Percentiles rank a stretch among this genome's conserved stretches.
Conservation (phyloP, 2,888 invertebrate species). For the Odontocolon sp. region DNA sequence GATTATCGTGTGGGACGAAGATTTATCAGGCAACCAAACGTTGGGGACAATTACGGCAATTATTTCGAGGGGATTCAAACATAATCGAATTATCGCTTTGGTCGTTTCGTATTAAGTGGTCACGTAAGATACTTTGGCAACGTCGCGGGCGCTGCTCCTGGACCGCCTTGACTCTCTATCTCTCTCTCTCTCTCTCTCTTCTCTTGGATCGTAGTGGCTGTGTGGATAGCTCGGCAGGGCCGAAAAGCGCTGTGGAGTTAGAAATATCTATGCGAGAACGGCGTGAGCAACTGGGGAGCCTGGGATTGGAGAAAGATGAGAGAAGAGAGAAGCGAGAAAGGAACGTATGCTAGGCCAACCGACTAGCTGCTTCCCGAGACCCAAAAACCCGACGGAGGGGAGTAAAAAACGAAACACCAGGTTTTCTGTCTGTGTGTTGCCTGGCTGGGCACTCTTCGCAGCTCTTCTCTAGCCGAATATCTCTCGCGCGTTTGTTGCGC, state of each 20-base stretch:
- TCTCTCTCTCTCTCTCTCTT: too few species aligned
- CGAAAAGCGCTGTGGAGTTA: constrained; percentile 60
- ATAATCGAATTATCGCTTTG: constrained; percentile 69
- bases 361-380: constrained; percentile 26
- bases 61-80: constrained; percentile 23
- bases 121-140: constrained; percentile 78
- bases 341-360: constrained; percentile 55
- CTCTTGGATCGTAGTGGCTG: constrained; percentile 44
- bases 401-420: constrained; percentile 40
- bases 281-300: constrained; percentile 43
- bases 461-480: constrained; percentile 58
- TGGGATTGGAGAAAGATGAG: constrained; percentile 26
- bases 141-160: constrained; percentile 67
- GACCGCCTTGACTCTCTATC: constrained; percentile 69
- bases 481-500: constrained; percentile 43
- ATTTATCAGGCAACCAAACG: constrained; percentile 52
- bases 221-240: constrained; percentile 47
- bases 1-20: neutral
- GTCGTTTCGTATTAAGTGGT: constrained; percentile 68
- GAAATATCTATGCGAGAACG: constrained; percentile 61
- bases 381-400: constrained; percentile 50
- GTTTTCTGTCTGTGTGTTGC: constrained; percentile 55
- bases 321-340: constrained; percentile 44
- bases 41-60: constrained; percentile 56
- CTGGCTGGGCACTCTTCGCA: constrained; percentile 36